These are phyloP conservation scores for Bubo scandiacus DNA, from an alignment of 2,113 vertebrate species.

Conservation along the genomic window DNA sequence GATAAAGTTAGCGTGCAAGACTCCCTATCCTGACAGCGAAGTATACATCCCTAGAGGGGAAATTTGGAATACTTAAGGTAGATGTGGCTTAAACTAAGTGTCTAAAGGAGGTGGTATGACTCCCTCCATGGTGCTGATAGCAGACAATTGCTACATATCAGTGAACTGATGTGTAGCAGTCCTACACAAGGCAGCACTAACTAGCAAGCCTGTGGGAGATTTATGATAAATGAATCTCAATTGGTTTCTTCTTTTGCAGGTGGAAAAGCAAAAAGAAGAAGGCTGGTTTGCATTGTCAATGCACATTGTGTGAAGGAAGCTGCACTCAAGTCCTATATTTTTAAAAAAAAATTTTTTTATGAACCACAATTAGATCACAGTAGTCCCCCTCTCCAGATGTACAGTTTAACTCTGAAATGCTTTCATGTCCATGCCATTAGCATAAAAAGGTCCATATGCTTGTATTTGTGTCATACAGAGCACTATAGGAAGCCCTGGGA, in stretches of 20 bases:
- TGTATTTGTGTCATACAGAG: not conserved
- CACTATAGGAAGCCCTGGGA: not conserved
- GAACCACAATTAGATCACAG: not conserved
- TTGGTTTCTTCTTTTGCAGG: slow-evolving; percentile 64
- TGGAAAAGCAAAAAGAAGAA: slow-evolving; percentile 77
- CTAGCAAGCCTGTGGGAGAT: not conserved
- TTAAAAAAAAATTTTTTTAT: not conserved
- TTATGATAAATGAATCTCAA: not conserved
- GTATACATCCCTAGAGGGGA: not conserved
- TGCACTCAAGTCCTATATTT: not conserved
- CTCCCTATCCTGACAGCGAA: not conserved
- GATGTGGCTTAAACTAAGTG: not conserved
- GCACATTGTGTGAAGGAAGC: slow-evolving; percentile 71
- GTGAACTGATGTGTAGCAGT: accelerated
- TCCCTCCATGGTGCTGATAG: not conserved
- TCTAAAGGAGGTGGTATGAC: not conserved
- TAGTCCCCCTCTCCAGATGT: not conserved
- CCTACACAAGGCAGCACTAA: not conserved
- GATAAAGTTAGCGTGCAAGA: not conserved
- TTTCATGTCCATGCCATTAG: not conserved
- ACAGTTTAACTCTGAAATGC: not conserved
- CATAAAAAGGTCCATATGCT: not conserved
- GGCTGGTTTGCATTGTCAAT: slow-evolving; percentile 88
- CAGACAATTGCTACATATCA: accelerated
- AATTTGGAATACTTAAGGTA: not conserved